phyloP scores from a whole-genome alignment of 2,113 vertebrate genomes.

The pig (Sus scrofa) region DNA sequence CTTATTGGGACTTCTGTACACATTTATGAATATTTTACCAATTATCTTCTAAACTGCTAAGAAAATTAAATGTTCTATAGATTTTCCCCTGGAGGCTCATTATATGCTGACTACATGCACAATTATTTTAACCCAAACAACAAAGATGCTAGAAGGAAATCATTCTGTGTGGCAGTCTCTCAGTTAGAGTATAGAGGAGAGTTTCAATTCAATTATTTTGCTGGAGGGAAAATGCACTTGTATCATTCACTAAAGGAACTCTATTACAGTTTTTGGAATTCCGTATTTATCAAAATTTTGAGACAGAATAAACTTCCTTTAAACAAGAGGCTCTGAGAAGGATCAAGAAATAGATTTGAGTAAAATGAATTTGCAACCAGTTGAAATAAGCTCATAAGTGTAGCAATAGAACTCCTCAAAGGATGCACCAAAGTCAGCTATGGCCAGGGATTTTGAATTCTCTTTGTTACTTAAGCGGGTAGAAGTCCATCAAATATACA shows the following conservation, averaged over 20 bases:
- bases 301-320: background rate
- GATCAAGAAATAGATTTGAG: background rate
- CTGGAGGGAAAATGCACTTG: background rate
- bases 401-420: background rate
- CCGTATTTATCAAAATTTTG: background rate
- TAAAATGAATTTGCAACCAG: slow-evolving; percentile 65
- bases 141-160: slow-evolving; percentile 28
- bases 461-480: background rate
- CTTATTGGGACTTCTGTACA: background rate
- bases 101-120: slow-evolving; percentile 9
- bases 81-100: background rate
- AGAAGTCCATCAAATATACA: slow-evolving; percentile 36
- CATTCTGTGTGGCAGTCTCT: background rate
- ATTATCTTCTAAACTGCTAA: slow-evolving; percentile 36
- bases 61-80: background rate
- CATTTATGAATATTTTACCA: slow-evolving; percentile 36
- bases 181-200: background rate
- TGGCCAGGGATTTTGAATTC: background rate
- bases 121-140: background rate
- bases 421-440: background rate
- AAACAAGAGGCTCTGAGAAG: slow-evolving; percentile 29
- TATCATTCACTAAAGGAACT: background rate
- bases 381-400: slow-evolving; percentile 30
- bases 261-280: background rate
- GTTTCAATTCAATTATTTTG: slow-evolving; percentile 37